Conservation (phyloP, 2,797 vertebrate species). For the Anabas testudineus region DNA sequence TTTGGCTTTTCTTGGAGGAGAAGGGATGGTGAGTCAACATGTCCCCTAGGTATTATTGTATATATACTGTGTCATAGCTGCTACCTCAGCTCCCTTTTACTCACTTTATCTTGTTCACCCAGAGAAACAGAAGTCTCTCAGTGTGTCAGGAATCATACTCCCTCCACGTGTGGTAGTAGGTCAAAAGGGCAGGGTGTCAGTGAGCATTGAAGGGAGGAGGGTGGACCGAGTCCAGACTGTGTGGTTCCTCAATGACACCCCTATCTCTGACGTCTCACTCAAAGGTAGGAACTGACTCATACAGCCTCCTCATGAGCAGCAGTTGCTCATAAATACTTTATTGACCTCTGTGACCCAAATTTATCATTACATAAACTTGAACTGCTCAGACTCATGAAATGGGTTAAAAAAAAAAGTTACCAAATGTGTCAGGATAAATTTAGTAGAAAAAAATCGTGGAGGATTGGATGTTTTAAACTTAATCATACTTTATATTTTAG, state of each 20-base stretch:
- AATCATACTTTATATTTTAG: too few relatives aligned
- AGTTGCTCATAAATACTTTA: neutral
- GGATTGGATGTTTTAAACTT: neutral
- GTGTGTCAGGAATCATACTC: constrained; percentile 82
- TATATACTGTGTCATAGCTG: too few relatives aligned
- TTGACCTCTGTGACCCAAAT: neutral
- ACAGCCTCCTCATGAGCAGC: neutral
- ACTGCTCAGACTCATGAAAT: neutral
- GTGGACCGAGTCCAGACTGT: constrained; percentile 81
- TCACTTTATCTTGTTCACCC: constrained; percentile 1
- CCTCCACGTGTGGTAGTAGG: constrained; percentile 81
- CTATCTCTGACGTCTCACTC: constrained; percentile 80
- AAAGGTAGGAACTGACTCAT: constrained; percentile 61
- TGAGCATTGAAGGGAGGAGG: constrained; percentile 83
- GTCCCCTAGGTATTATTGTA: too few relatives aligned
- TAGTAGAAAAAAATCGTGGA: too few relatives aligned
- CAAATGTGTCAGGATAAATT: neutral
- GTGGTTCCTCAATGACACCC: constrained; percentile 85
- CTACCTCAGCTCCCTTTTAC: neutral
- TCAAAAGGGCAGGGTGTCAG: constrained; percentile 82
- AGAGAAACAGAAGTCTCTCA: constrained; percentile 86
- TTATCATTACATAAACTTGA: neutral
- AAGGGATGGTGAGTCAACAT: constrained; percentile 85
- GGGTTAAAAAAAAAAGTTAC: neutral
- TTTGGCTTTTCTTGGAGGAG: constrained; percentile 88